Evolutionary conservation across 1,140 invertebrate species (phyloP), one percentile per base, ranked within the genome.

Genomic region (Drosophila repletoides): DNA sequence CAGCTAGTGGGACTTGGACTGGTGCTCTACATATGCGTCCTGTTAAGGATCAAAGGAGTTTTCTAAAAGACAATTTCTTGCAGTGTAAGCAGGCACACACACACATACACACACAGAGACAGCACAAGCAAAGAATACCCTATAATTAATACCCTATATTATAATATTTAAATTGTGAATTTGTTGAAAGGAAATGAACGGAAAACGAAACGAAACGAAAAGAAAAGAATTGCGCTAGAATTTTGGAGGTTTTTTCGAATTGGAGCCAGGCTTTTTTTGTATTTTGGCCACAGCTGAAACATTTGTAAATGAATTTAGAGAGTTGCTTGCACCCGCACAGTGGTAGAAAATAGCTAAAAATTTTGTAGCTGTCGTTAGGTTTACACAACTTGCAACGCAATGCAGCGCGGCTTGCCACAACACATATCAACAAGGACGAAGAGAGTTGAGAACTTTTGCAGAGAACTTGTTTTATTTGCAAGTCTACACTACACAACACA

Each of bases 291-390:
- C 67, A 83, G 77, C 77, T 76, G 77, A 83, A n/a, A 84, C 52
- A 84, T 83, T 84, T 84, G 80, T 86, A 74, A 51, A 72, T 67
- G 51, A 74, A 84, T 60, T 84, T 84, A 84, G 66, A 84, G 66
- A 68, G 67, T 76, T 75, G 74, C 64, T 67, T 58, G 77, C 80
- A 60, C 49, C 14, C 31, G 56, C 64, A 67, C 55, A 43, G 55
- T 28, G 34, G 28, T 28, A 53, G 15, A 15, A 41, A 49, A 26
- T 49, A 41, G 43, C 36, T 48, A 60, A 55, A 26, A 12, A 40
- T 34, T 34, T 69, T 53, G 46, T 68, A 68, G 64, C 31, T 68
- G 48, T 61, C 29, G 24, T 58, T 58, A 55, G 29, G 41, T 41
- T 10, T 38, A 43, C 28, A 12, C 5, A 41, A 33, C 46, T 61